These are phyloP conservation scores for Erithacus rubecula DNA, from an alignment of 2,797 vertebrate species.

Conservation along the genomic window DNA sequence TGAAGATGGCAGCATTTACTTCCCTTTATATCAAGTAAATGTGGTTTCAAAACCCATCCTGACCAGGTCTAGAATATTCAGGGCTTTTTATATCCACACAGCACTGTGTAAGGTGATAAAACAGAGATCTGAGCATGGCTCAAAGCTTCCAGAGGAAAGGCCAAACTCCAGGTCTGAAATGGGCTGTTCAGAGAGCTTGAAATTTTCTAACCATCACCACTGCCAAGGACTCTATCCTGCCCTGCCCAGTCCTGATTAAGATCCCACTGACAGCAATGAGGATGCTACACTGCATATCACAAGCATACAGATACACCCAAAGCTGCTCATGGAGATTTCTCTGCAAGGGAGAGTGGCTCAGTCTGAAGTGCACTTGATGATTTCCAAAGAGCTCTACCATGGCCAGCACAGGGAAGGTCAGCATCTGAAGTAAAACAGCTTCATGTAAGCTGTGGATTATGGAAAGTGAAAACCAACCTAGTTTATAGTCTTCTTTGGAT, in stretches of 20 bases:
- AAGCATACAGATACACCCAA: background rate
- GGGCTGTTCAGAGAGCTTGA: background rate
- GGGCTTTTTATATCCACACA: background rate
- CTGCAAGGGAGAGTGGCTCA: background rate
- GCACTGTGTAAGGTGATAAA: fast-evolving
- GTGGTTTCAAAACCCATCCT: background rate
- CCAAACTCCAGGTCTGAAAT: background rate
- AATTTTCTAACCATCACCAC: background rate
- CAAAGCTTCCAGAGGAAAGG: background rate
- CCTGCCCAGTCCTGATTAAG: background rate
- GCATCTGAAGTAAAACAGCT: background rate
- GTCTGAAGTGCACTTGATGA: background rate
- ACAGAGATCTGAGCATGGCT: background rate
- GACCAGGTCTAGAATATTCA: background rate
- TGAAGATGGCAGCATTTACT: background rate
- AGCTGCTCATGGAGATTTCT: background rate
- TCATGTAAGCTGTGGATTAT: background rate
- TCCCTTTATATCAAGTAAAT: background rate
- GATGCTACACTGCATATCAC: background rate
- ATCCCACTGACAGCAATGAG: background rate
- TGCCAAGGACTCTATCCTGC: background rate
- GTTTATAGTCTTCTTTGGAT: background rate
- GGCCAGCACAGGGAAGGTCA: background rate
- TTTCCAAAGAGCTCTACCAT: background rate
- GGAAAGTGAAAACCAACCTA: background rate